Base-by-base conservation (phyloP, 2,113 vertebrate genomes). In the Prietella phreatophila region DNA sequence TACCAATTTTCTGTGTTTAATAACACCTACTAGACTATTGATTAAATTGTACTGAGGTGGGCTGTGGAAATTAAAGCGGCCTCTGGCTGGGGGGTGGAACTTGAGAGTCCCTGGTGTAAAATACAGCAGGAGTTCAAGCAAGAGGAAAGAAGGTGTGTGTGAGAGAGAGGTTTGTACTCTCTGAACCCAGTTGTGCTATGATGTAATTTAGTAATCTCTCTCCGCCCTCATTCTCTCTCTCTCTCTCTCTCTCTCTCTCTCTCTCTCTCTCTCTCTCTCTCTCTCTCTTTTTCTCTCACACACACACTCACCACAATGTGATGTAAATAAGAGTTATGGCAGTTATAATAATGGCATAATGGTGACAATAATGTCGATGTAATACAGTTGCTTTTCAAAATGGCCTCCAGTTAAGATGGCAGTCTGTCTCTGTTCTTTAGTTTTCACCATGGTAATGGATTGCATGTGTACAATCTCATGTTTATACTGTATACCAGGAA, bases 101-200 rank as follows among this genome's bases (percentile, higher is more conserved):
- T 75, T 75, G 39, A 75, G 20, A 42, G 7, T 79, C 47, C 47
- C 75, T 53, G 27, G 47, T n/a, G 75, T 79, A 17, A 53, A n/a
- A 53, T n/a, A 53, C 10, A 47, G 39, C 71, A 47, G 3, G 69
- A 33, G 67, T 33, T 36, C 19, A 36, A 27, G 13, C 65, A 67
- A 71, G 1, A 22, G 71, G 67, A 75, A 75, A 50, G 27, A n/a
- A 30, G 4, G 25, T 67, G 65, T 61, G 53, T 85, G 33, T 82
- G 83, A 55, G 67, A 25, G 20, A 56, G 47, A 14, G 63, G 73
- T 14, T 69, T 88, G 87, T 47, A 88, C 87, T 88, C 83, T 30
- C 33, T 85, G 87, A 88, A 88, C 87, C 53, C 87, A 17, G 71
- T 42, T 84, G 87, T 80, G 27, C 75, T 25, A 39, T 85, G 83